Percentiles rank a stretch among this genome's conserved stretches.
Conservation (phyloP, 2,797 vertebrate species). For the Pangasius sanitwongsei region DNA sequence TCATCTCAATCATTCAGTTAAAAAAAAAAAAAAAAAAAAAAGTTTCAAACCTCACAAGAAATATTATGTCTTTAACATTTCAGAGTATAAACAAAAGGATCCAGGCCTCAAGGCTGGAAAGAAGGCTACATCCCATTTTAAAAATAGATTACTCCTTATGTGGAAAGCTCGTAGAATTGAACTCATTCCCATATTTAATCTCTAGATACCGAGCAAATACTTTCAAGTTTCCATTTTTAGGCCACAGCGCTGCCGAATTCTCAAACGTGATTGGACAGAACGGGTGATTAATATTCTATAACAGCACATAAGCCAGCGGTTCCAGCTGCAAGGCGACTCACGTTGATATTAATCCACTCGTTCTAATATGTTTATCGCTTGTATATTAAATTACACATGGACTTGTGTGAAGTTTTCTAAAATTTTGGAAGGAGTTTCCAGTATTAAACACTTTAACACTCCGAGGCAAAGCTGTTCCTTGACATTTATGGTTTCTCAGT, state of each 20-base stretch:
- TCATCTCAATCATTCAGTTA: too few relatives aligned
- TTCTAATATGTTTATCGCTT: not conserved
- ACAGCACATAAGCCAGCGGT: not conserved
- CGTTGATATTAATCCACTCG: not conserved
- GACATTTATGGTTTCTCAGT: not conserved
- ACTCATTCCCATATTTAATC: not conserved
- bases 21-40: too few relatives aligned
- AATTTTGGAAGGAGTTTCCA: not conserved
- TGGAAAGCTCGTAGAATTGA: not conserved
- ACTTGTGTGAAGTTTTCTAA: not conserved
- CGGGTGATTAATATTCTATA: not conserved
- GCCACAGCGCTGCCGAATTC: not conserved
- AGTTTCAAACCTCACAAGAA: too few relatives aligned
- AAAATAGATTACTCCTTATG: slow-evolving; percentile 6
- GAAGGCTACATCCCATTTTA: not conserved
- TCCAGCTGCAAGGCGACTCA: not conserved
- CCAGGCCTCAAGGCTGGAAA: not conserved
- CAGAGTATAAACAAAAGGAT: not conserved
- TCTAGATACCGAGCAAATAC: not conserved
- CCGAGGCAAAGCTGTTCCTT: not conserved
- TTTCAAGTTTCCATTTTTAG: not conserved
- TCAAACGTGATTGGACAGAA: not conserved
- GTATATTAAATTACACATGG: not conserved
- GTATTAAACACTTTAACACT: not conserved
- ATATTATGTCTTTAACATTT: not conserved